phyloP scores from a whole-genome alignment of 1,140 invertebrate species.

The Drosophila ohnishii region DNA sequence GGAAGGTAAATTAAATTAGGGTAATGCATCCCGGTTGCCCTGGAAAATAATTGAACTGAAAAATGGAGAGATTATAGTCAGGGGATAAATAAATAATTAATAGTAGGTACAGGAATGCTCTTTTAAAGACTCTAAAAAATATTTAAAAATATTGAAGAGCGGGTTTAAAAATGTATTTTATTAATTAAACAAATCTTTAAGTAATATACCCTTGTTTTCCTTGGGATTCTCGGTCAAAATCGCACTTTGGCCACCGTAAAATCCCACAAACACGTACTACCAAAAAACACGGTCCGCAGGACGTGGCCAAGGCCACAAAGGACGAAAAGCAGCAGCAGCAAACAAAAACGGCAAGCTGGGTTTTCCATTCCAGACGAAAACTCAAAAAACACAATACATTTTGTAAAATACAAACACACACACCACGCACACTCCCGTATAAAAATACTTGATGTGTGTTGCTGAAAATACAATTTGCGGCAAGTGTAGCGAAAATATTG shows the following conservation, averaged over 20 bases:
- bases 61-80: not conserved
- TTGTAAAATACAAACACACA: slow-evolving; percentile 20
- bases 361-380: slow-evolving; percentile 33
- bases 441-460: slow-evolving; percentile 21
- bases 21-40: not conserved
- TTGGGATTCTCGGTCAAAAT: slow-evolving; percentile 15
- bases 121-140: not conserved
- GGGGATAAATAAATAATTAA: not conserved
- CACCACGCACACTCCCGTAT: not conserved
- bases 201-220: not conserved
- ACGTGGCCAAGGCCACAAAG: slow-evolving; percentile 16
- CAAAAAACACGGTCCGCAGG: slow-evolving; percentile 19
- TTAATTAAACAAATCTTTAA: not conserved
- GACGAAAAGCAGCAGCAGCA: slow-evolving; percentile 30
- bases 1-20: not conserved
- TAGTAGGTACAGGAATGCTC: not conserved
- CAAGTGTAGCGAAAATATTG: slow-evolving; percentile 76
- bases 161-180: not conserved
- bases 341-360: slow-evolving; percentile 35
- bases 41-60: not conserved
- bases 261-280: slow-evolving; percentile 22
- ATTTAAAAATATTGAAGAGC: no score
- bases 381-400: slow-evolving; percentile 45
- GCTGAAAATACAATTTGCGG: slow-evolving; percentile 60
- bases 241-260: slow-evolving; percentile 32